A percentile compares a stretch with the other conserved stretches of the same genome.
Conservation (phyloP, 2,888 invertebrate genomes). For the Heterodera filipjevi region DNA sequence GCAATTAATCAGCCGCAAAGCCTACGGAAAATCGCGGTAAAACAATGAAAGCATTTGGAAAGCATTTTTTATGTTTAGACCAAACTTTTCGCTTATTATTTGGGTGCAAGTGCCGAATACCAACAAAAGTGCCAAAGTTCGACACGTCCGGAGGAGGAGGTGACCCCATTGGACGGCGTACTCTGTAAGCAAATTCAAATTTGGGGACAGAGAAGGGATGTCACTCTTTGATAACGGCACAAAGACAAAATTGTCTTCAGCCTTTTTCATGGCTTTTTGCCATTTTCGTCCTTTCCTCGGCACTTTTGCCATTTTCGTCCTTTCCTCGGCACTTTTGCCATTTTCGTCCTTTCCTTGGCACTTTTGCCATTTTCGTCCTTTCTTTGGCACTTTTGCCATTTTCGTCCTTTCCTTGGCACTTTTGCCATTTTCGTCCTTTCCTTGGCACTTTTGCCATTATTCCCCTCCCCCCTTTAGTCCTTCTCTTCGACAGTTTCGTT, state of each 20-base stretch:
- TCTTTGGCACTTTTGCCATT: too few species aligned
- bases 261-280: too few species aligned
- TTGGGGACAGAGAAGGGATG: too few species aligned
- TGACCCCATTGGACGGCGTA: conserved; percentile 31
- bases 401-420: too few species aligned
- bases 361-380: too few species aligned
- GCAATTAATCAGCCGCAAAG: conserved; percentile 34
- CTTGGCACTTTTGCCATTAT: background rate
- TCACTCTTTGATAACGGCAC: background rate
- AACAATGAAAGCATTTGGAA: background rate
- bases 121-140: background rate
- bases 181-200: conserved; percentile 10
- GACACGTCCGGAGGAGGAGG: background rate
- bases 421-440: background rate
- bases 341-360: too few species aligned
- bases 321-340: too few species aligned
- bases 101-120: conserved; percentile 34
- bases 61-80: conserved; percentile 23
- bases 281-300: too few species aligned
- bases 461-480: conserved; percentile 30
- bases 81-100: conserved; percentile 36
- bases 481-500: conserved; percentile 27
- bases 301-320: too few species aligned
- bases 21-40: conserved; percentile 31
- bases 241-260: too few species aligned